phyloP scores from a whole-genome alignment of 2,797 vertebrate species.

The Valencia hispanica region DNA sequence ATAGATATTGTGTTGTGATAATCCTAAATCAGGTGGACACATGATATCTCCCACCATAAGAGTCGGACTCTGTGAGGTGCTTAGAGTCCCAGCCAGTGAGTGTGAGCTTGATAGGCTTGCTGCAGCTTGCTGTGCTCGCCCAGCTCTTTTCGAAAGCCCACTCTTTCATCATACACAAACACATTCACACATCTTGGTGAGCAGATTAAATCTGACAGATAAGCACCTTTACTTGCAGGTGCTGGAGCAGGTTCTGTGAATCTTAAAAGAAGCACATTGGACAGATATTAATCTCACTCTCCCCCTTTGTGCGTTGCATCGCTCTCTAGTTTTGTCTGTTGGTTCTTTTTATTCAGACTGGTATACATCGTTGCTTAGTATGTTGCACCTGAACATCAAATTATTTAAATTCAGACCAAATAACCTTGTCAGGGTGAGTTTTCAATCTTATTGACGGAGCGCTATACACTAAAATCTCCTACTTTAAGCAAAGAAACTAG shows the following conservation, averaged over 20 bases:
- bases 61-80: slow-evolving; percentile 26
- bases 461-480: not conserved
- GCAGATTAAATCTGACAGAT: slow-evolving; percentile 66
- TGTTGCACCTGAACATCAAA: slow-evolving; percentile 19
- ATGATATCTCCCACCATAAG: slow-evolving; percentile 15
- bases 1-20: slow-evolving; percentile 38
- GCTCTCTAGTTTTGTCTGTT: slow-evolving; percentile 34
- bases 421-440: not conserved
- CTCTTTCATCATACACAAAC: slow-evolving; percentile 27
- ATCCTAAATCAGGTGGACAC: slow-evolving; percentile 29
- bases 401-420: slow-evolving; percentile 13
- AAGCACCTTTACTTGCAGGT: slow-evolving; percentile 65
- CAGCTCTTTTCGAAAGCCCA: slow-evolving; percentile 31
- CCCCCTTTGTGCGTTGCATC: slow-evolving; percentile 25
- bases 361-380: slow-evolving; percentile 13
- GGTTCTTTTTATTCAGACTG: slow-evolving; percentile 29
- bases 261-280: slow-evolving; percentile 56
- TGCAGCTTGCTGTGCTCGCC: slow-evolving; percentile 46
- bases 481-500: not conserved
- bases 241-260: slow-evolving; percentile 51
- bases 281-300: slow-evolving; percentile 62
- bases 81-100: slow-evolving; percentile 36
- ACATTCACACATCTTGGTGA: slow-evolving; percentile 42
- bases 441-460: not conserved
- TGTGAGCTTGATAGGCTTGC: slow-evolving; percentile 48